Conservation (phyloP, 2,888 invertebrate species). For the Panopea generosa region DNA sequence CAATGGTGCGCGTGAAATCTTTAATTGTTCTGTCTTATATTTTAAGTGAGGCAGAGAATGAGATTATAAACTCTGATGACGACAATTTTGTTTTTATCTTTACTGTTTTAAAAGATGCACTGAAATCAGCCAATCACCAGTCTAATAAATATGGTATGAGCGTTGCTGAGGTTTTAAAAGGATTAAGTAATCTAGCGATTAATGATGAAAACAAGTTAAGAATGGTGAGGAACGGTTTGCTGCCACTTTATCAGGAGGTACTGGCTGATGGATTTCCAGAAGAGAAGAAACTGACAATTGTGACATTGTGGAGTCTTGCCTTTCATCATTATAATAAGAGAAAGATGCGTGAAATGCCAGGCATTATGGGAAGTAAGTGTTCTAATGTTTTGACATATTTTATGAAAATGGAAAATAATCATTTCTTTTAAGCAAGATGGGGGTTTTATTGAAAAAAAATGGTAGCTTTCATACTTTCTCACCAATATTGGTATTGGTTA, state of each 20-base stretch:
- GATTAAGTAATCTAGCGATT: conserved; percentile 77
- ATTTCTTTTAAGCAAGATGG: no score
- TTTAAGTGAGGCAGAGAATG: conserved; percentile 79
- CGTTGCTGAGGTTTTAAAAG: conserved; percentile 78
- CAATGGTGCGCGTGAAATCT: conserved; percentile 79
- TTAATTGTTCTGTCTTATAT: conserved; percentile 81
- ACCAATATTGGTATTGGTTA: no score
- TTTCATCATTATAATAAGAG: conserved; percentile 78
- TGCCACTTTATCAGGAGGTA: conserved; percentile 67
- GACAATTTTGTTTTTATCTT: conserved; percentile 79
- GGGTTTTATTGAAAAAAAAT: no score
- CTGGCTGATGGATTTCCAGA: conserved; percentile 50
- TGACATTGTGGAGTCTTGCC: conserved; percentile 81
- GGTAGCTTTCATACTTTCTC: no score
- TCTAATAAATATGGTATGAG: conserved; percentile 80
- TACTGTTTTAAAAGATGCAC: conserved; percentile 75
- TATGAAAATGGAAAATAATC: no score
- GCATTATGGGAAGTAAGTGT: conserved; percentile 76
- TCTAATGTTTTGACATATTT: no score
- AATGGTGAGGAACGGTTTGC: conserved; percentile 71
- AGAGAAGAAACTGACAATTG: conserved; percentile 75
- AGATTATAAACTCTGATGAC: conserved; percentile 75
- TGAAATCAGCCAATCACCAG: conserved; percentile 77
- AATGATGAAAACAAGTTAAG: conserved; percentile 81
- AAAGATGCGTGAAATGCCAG: conserved; percentile 70